phyloP scores from a whole-genome alignment of 1,140 invertebrate genomes.

The Thaumatotibia leucotreta region DNA sequence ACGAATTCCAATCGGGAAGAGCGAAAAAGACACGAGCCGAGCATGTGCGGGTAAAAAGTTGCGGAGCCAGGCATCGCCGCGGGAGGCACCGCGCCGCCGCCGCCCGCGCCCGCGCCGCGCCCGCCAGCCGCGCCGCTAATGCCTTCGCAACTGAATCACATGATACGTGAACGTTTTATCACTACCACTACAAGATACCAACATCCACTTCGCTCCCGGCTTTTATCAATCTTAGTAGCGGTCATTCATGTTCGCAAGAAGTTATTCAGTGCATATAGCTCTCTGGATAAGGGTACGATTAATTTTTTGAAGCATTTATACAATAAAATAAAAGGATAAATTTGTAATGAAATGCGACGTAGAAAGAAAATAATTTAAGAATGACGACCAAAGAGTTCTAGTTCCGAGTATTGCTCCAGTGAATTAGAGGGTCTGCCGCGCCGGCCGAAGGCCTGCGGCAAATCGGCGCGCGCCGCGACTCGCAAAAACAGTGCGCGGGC shows the following conservation, averaged over 20 bases:
- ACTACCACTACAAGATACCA: constrained; percentile 22
- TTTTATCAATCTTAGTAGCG: constrained; percentile 22
- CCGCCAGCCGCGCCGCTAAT: constrained; percentile 19
- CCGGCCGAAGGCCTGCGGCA: constrained; percentile 30
- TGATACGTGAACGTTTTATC: constrained; percentile 41
- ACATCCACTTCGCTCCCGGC: neutral
- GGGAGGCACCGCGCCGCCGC: constrained; percentile 48
- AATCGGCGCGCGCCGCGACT: constrained; percentile 56
- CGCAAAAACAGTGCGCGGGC: constrained; percentile 52
- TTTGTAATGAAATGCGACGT: neutral
- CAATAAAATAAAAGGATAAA: neutral
- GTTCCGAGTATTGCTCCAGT: constrained; percentile 57
- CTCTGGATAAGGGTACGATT: neutral
- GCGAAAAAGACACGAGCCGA: constrained; percentile 73
- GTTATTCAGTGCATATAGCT: constrained; percentile 10
- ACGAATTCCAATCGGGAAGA: constrained; percentile 72
- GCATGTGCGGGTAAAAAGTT: constrained; percentile 65
- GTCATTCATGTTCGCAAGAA: constrained; percentile 26
- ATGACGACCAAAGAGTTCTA: constrained; percentile 43
- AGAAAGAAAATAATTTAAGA: constrained; percentile 27
- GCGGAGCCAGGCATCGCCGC: constrained; percentile 49
- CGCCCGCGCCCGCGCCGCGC: constrained; percentile 33
- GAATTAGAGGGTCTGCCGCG: constrained; percentile 44
- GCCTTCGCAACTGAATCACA: constrained; percentile 31
- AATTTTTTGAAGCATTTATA: neutral